Evolutionary conservation across 2,797 vertebrate species (phyloP).

Genomic region (Thripadectes ignobilis): DNA sequence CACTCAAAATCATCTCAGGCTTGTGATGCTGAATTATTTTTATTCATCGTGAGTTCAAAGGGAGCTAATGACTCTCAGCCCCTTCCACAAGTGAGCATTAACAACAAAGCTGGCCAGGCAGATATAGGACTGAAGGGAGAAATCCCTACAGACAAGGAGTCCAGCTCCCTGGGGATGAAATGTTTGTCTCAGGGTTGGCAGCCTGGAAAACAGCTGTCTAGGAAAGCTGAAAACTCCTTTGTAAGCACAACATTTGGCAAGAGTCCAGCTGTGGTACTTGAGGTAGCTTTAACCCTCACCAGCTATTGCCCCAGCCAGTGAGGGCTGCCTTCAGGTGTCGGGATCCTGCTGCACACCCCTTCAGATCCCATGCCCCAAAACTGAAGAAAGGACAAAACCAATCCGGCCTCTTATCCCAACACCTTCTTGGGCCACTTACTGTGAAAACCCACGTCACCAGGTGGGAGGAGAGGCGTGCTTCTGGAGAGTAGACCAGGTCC

Average conservation of each 20-base stretch:
- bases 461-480: fast-evolving
- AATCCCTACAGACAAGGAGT: neutral
- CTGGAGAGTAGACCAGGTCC: neutral
- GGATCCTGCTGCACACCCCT: neutral
- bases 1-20: conserved; percentile 18
- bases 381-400: neutral
- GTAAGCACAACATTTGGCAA: neutral
- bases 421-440: neutral
- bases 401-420: neutral
- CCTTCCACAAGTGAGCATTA: neutral
- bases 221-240: neutral
- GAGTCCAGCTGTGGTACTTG: no score
- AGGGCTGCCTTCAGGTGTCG: neutral
- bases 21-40: conserved; percentile 23
- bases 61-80: conserved; percentile 8
- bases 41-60: conserved; percentile 26
- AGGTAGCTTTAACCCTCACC: neutral
- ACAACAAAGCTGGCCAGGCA: neutral
- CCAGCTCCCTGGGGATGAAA: neutral
- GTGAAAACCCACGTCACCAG: neutral
- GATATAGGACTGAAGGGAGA: neutral
- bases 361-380: neutral
- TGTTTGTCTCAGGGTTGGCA: neutral
- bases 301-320: neutral
- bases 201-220: neutral